phyloP scores from a whole-genome alignment of 2,797 vertebrate genomes.

The Pseudomugil gertrudae region DNA sequence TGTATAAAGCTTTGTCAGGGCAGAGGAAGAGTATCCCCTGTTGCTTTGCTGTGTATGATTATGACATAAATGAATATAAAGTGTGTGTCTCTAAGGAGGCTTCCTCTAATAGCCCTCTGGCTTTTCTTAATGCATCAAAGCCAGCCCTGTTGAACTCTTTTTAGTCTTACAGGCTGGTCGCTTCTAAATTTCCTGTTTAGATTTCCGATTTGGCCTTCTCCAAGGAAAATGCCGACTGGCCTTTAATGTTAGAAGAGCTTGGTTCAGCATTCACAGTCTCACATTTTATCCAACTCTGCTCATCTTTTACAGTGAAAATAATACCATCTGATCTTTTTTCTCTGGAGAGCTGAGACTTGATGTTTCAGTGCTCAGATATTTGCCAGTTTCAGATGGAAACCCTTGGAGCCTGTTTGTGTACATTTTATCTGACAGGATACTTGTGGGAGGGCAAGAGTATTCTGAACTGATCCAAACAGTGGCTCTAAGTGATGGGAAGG shows the following conservation, averaged over 20 bases:
- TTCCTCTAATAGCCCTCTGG: conserved; percentile 57
- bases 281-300: conserved; percentile 2
- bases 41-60: conserved; percentile 69
- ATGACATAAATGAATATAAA: conserved; percentile 80
- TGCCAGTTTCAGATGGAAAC: conserved; percentile 8
- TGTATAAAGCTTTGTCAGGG: conserved; percentile 70
- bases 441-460: background rate
- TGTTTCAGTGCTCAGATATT: background rate
- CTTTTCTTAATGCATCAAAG: conserved; percentile 57
- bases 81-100: conserved; percentile 61
- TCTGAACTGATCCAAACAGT: background rate
- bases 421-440: background rate
- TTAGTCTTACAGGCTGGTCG: conserved; percentile 17
- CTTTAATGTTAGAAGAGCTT: background rate
- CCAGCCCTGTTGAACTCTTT: conserved; percentile 20
- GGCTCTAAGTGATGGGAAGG: background rate
- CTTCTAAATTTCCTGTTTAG: conserved; percentile 36
- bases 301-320: conserved; percentile 3
- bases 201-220: conserved; percentile 18
- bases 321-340: conserved; percentile 15
- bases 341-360: conserved; percentile 13
- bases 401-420: background rate
- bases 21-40: conserved; percentile 42
- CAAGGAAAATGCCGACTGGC: conserved; percentile 4
- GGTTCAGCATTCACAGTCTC: background rate